phyloP scores from a whole-genome alignment of 1,140 invertebrate genomes.

The Cataglyphis hispanica region DNA sequence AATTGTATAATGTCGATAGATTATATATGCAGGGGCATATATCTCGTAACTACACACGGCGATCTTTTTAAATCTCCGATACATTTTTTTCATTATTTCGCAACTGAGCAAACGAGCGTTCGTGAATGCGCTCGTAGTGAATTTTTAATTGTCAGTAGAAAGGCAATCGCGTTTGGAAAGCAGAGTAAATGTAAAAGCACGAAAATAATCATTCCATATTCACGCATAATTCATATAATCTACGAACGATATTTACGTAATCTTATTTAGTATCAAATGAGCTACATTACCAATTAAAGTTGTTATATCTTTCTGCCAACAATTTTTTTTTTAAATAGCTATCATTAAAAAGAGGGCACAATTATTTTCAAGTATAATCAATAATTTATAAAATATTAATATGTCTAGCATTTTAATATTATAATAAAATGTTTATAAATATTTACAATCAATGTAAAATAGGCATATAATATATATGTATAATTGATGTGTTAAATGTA shows the following conservation, averaged over 20 bases:
- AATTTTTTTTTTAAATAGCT: conserved; percentile 8
- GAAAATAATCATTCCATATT: conserved; percentile 25
- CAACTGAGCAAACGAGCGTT: conserved; percentile 35
- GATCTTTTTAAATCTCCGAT: conserved; percentile 23
- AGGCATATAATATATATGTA: neutral
- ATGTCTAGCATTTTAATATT: too few relatives aligned
- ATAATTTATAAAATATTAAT: neutral
- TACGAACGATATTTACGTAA: conserved; percentile 38
- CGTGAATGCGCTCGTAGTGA: conserved; percentile 35
- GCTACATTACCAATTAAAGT: conserved; percentile 7
- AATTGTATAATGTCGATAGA: conserved; percentile 56
- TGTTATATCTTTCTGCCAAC: neutral
- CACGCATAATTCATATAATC: neutral
- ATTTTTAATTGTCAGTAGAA: conserved; percentile 41
- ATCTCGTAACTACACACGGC: neutral
- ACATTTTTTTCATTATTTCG: conserved; percentile 47
- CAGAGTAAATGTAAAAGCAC: conserved; percentile 32
- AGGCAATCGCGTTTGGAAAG: conserved; percentile 46
- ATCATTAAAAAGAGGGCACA: neutral
- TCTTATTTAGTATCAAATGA: conserved; percentile 21
- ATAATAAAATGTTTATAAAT: too few relatives aligned
- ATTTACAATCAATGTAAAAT: neutral
- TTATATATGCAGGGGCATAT: conserved; percentile 32
- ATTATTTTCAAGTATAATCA: neutral
- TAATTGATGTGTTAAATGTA: neutral